Percentiles rank a stretch among this genome's conserved stretches.
These are phyloP conservation scores for Equus quagga DNA, from an alignment of 2,113 vertebrate genomes.

Conservation along the genomic window DNA sequence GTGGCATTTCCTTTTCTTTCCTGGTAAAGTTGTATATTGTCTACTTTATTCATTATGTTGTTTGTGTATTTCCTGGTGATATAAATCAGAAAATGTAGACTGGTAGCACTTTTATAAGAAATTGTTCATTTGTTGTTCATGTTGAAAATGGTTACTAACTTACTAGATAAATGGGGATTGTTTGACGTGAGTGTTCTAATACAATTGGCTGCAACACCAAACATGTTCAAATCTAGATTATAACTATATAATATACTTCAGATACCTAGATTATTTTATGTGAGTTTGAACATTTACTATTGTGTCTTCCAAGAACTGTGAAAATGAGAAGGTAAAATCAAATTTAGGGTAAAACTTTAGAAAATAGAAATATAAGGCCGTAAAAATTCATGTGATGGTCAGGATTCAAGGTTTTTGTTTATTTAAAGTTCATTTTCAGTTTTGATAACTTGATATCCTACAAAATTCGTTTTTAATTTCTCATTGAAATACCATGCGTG, in stretches of 20 bases:
- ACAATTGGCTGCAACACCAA: neutral
- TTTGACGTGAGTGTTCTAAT: neutral
- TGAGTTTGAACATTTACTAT: neutral
- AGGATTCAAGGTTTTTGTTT: slow-evolving; percentile 20
- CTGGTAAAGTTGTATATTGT: slow-evolving; percentile 24
- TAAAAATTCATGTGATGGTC: neutral
- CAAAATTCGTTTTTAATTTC: slow-evolving; percentile 41
- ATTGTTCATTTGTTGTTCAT: slow-evolving; percentile 5
- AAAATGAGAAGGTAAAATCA: slow-evolving; percentile 33
- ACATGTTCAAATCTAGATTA: slow-evolving; percentile 22
- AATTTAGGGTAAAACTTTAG: slow-evolving; percentile 23
- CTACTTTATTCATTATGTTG: slow-evolving; percentile 30
- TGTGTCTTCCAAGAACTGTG: slow-evolving; percentile 3
- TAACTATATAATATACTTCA: neutral
- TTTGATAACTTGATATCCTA: slow-evolving; percentile 12
- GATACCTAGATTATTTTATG: neutral
- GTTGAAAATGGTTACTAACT: slow-evolving; percentile 50
- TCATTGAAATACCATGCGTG: neutral
- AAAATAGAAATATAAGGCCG: neutral
- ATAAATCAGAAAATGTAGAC: slow-evolving; percentile 21
- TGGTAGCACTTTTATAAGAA: neutral
- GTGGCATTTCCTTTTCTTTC: slow-evolving; percentile 28
- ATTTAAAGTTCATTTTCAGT: slow-evolving; percentile 39
- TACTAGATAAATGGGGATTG: slow-evolving; percentile 28
- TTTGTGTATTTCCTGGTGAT: neutral